Evolutionary conservation across 2,113 vertebrate species (phyloP), one percentile per base, ranked within the genome.

Genomic region (Lota lota): DNA sequence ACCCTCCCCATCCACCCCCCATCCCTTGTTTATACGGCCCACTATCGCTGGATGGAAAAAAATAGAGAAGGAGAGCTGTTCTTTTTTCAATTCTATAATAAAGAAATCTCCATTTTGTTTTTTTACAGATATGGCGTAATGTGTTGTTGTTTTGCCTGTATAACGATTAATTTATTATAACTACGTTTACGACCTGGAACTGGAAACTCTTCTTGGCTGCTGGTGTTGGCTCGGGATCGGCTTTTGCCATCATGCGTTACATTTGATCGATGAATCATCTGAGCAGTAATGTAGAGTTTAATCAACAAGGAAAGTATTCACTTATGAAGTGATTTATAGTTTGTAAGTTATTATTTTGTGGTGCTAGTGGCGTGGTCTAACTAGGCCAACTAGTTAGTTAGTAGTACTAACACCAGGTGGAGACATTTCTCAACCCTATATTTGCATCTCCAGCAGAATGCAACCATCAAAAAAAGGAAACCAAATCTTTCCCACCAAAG

Each of bases 351-450:
- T 22, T 19, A 22, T 47, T 11, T 24, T 15, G 8, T 16, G 51
- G 22, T 67, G 3, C 19, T 22, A n/a, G 61, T 1, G 47, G 61
- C 65, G 12, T 22, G 15, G 56, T 21, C 22, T 22, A 54, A 63
- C 36, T 20, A 64, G 68, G 54, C 67, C 58, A 58, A 28, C 64
- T 22, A 40, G 73, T 75, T 56, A 16, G 72, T 47, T 47, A 47
- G 40, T 47, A 67, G 64, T 64, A 70, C 18, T 63, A 60, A 79
- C 86, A 89, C 56, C 85, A 91, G 85, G 87, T 90, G 89, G 87
- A 86, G 87, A 87, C 84, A 86, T 90, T 88, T 84, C 79, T 78
- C 77, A 72, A 60, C 64, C 53, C 61, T 36, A 33, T 63, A 50
- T 28, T 63, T 60, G 50, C 2, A 62, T 47, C 40, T 47, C 74